Base-by-base conservation (phyloP, 2,113 vertebrate genomes). In the Phoxinus phoxinus region DNA sequence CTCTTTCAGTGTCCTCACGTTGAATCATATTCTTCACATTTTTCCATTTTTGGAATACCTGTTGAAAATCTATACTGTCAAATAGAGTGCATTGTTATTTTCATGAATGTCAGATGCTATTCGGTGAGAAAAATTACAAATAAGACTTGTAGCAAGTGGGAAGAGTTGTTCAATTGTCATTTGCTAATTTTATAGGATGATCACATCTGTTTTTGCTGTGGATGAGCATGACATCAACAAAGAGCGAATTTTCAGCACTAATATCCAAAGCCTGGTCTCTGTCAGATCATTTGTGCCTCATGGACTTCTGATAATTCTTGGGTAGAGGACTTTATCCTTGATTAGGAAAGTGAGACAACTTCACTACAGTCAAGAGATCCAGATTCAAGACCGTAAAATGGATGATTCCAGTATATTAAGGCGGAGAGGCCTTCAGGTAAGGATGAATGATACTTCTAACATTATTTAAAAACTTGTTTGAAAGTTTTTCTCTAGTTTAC, bases 401-500 rank as follows among this genome's bases (percentile, higher is more conserved):
- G 94, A 95, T 15, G 94, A 95, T 93, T 95, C 94, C 0, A 95
- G 94, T 87, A 95, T 95, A 76, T 48, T 95, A 83, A 91, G 94
- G 88, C 91, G 94, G 69, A 90, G 94, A 65, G 94, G 94, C 69
- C 93, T 95, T 6, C 94, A 95, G 94, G 94, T 95, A 93, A 92
- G 92, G 74, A 21, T 13, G 6, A 41, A 35, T 30, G 2, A 32
- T 74, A 6, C 48, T 2, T 37, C 23, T 37, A 41, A 32, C 59
- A 46, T 46, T 9, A 46, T 80, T 32, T 25, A 35, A 77, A n/a
- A 37, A 3, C 8, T 25, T 13, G 10, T 63, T 27, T 27, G 4
- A 63, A 27, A 8, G 10, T 71, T 37, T 37, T 71, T 19, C 4
- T 71, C 17, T 3, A 21, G 10, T 77, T 79, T 79, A 10, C 53